phyloP scores from a whole-genome alignment of 2,113 vertebrate species.

The Naja naja region DNA sequence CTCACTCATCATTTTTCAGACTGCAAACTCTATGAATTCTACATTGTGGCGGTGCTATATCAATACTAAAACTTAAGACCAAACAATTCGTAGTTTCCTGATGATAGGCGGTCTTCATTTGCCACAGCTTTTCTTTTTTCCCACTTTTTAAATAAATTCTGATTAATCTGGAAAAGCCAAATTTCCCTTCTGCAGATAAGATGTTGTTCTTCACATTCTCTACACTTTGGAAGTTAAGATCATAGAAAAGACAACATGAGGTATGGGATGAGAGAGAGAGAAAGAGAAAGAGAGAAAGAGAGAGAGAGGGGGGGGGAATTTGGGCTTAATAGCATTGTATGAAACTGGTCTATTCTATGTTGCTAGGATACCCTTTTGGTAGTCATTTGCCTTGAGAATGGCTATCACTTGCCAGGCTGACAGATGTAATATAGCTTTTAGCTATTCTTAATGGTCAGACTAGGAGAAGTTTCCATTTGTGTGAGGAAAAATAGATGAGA shows the following conservation, averaged over 20 bases:
- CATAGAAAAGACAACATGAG: constrained; percentile 35
- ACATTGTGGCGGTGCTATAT: too few species aligned
- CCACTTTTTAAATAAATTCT: background rate
- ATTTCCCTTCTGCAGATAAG: constrained; percentile 13
- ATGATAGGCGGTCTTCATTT: background rate
- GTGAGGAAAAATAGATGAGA: background rate
- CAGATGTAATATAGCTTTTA: constrained; percentile 51
- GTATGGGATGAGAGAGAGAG: accelerated
- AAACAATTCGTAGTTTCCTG: background rate
- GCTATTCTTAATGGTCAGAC: constrained; percentile 28
- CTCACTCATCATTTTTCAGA: background rate
- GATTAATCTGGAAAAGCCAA: constrained; percentile 34
- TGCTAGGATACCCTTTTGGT: constrained; percentile 66
- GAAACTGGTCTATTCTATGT: constrained; percentile 44
- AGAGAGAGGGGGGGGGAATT: constrained; percentile 29
- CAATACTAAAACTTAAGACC: background rate
- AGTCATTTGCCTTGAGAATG: constrained; percentile 48
- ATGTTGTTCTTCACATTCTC: constrained; percentile 41
- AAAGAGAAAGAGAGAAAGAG: too few species aligned
- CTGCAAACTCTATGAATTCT: background rate
- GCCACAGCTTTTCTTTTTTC: constrained; percentile 7
- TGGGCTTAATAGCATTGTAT: constrained; percentile 57
- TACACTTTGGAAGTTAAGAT: constrained; percentile 45
- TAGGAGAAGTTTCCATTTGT: constrained; percentile 32
- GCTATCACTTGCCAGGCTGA: constrained; percentile 42